Base-by-base conservation (phyloP, 2,113 vertebrate genomes). In the Mesembrinibis cayennensis region DNA sequence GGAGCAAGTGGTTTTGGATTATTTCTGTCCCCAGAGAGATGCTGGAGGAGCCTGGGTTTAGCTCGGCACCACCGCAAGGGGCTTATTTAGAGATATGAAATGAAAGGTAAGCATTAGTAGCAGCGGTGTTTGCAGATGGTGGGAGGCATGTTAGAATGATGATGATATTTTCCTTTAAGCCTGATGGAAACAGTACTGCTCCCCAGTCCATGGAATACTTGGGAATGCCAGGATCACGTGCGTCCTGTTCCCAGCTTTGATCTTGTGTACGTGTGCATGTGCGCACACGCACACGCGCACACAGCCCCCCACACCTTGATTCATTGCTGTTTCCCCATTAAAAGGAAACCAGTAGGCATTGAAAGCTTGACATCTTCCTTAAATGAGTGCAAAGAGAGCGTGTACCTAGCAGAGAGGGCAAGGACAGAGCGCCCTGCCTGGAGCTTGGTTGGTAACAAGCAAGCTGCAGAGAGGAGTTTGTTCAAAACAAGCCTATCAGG, bases 1-100 rank as follows among this genome's bases (percentile, higher is more conserved):
- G 92, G 90, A 94, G 82, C 45, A 62, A 93, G 81, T 27, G 77
- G 44, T 0, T 82, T 73, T 87, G 81, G 86, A 83, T 74, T 82
- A 7, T 58, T 73, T 23, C 71, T 87, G 22, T 95, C 82, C 82
- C 74, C 10, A 4, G 91, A n/a, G 92, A 40, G 50, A 1, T 18
- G 44, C 63, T 59, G 80, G 23, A 30, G 76, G 47, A 70, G 70
- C 44, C 56, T 58, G 82, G 40, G 59, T 19, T n/a, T 56, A 49
- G 87, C 67, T 69, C 62, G 36, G 76, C 61, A 7, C 29, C 61
- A 16, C 62, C 2, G 0, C 4, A 1, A 56, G 42, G 76, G 38
- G 30, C 30, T 80, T 32, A 27, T 52, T 70, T 18, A 9, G 76
- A 80, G 89, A 4, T 49, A 55, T 17, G 2, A 26, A 27, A n/a